A percentile compares a stretch with the other conserved stretches of the same genome.
phyloP scores from a whole-genome alignment of 2,888 invertebrate species.

The Lymantria dispar region DNA sequence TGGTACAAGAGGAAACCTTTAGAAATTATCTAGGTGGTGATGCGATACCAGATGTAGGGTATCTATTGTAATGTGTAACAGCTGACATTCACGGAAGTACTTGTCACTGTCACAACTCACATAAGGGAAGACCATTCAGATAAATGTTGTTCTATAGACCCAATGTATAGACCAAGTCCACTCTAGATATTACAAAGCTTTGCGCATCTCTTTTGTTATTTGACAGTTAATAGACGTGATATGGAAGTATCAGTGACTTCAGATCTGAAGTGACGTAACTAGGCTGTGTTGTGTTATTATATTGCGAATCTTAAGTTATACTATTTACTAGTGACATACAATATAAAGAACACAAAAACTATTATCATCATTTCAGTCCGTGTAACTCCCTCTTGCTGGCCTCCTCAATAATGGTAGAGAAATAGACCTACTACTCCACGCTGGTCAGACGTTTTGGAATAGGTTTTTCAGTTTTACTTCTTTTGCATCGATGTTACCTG shows the following conservation, averaged over 20 bases:
- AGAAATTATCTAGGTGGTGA: constrained; percentile 66
- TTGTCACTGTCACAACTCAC: constrained; percentile 65
- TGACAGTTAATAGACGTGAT: constrained; percentile 37
- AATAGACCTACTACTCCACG: no score
- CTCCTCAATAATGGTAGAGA: no score
- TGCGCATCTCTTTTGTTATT: constrained; percentile 28
- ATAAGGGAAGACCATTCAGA: constrained; percentile 45
- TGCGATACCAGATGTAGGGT: constrained; percentile 65
- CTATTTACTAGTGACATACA: no score
- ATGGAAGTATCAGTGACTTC: constrained; percentile 2
- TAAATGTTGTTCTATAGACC: constrained; percentile 59
- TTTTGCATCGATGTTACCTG: no score
- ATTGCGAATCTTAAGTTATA: background rate
- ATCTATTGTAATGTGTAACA: constrained; percentile 67
- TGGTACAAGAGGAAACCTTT: constrained; percentile 66
- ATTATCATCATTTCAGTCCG: no score
- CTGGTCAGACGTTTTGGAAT: no score
- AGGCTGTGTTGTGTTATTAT: background rate
- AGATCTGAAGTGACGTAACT: background rate
- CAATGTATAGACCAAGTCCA: no score
- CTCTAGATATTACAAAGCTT: constrained; percentile 38
- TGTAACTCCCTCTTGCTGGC: no score
- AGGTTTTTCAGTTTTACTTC: no score
- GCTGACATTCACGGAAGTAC: constrained; percentile 73
- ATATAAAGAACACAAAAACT: no score